phyloP scores from a whole-genome alignment of 2,888 invertebrate species.

The Drosophila putrida region DNA sequence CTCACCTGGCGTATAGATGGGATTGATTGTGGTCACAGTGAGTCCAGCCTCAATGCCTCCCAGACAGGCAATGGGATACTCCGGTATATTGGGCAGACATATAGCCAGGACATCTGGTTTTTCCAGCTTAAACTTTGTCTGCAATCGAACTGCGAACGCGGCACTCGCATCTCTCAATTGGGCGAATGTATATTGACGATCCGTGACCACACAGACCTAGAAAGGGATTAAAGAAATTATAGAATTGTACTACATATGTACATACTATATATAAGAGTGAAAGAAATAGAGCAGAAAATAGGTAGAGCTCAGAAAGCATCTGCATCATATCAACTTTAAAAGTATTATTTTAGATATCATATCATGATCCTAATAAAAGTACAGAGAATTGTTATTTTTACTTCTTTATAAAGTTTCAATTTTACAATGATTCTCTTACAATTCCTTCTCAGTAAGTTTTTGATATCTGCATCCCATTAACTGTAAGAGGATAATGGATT shows the following conservation, averaged over 20 bases:
- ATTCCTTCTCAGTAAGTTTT: no score
- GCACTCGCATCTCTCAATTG: conserved; percentile 88
- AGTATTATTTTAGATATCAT: no score
- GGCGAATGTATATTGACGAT: conserved; percentile 90
- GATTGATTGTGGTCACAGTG: conserved; percentile 90
- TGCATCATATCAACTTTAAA: no score
- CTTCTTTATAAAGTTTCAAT: no score
- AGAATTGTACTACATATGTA: background rate
- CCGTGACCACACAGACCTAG: conserved; percentile 91
- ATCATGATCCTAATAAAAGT: no score
- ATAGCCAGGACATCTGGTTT: conserved; percentile 90
- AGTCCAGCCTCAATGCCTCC: conserved; percentile 90
- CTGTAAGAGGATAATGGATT: no score
- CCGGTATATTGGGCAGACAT: conserved; percentile 91
- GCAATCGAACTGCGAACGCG: conserved; percentile 89
- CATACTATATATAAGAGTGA: no score
- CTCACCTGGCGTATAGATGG: conserved; percentile 89
- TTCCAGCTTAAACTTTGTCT: conserved; percentile 88
- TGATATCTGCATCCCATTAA: no score
- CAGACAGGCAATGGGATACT: conserved; percentile 89
- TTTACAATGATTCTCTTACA: no score
- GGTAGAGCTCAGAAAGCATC: no score
- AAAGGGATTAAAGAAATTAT: background rate
- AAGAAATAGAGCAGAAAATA: background rate
- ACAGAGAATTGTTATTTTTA: no score